Evolutionary conservation across 2,113 vertebrate genomes (phyloP).

Genomic region (Dasyornis broadbenti): DNA sequence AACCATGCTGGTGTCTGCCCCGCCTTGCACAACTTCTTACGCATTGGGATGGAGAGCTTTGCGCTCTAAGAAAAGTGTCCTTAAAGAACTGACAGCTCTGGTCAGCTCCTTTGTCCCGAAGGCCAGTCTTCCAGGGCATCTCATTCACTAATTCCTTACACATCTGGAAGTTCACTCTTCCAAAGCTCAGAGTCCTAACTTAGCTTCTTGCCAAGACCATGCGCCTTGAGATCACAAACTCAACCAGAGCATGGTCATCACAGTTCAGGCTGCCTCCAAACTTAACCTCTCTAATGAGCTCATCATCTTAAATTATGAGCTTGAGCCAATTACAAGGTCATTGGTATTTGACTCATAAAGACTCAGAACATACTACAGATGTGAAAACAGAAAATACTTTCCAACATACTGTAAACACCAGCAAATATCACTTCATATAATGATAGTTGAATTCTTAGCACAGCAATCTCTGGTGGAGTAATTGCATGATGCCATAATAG

Average conservation of each 20-base stretch:
- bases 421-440: neutral
- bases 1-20: neutral
- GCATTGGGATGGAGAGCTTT: neutral
- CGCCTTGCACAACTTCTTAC: neutral
- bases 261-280: neutral
- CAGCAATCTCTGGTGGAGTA: neutral
- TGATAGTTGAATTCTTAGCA: neutral
- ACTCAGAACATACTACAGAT: neutral
- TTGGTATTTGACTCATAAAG: neutral
- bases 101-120: neutral
- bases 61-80: neutral
- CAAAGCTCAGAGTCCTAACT: neutral
- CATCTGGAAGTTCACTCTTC: neutral
- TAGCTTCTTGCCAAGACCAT: neutral
- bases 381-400: neutral
- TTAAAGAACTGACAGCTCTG: neutral
- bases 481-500: neutral
- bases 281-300: neutral
- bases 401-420: neutral
- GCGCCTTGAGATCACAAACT: neutral
- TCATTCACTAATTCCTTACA: neutral
- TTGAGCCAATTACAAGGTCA: neutral
- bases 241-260: rapidly evolving
- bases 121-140: neutral
- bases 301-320: neutral